Evolutionary conservation across 2,888 invertebrate genomes (phyloP), one percentile per base, ranked within the genome.

Genomic region (Lymantria dispar): DNA sequence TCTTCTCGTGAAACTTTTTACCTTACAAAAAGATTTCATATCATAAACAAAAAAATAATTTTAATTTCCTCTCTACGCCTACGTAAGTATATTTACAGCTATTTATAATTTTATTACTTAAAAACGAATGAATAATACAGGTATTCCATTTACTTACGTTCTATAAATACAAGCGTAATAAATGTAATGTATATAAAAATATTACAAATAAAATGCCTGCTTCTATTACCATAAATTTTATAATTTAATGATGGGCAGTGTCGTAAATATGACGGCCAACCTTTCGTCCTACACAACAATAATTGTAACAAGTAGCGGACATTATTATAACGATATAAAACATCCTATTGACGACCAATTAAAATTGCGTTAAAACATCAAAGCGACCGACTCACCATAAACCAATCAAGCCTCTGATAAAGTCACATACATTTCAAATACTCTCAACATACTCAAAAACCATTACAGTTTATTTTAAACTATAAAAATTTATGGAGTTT

Each of bases 401-500:
- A 70, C 74, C 71, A 74, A 77, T 67, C 68, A 72, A 72, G 60
- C 52, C 50, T 54, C 74, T 75, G 80, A 81, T 83, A 81, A 80
- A 78, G 76, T 72, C 73, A 76, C 79, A 62, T 59, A 72, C 72
- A 72, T 72, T 76, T 78, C 72, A 68, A 66, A 64, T 68, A 79
- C 83, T 63, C 58, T 81, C 82, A 79, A 82, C 78, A 68, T 64
- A 61, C 54, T 51, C 68, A 52, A 22, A n/a, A n/a, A 54, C 60
- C 78, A 83, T 79, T 80, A 84, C 76, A 76, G 75, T 79, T 74
- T 79, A 76, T 77, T 76, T 70, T 61, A 60, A 70, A 72, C 78
- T 74, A 78, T 85, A 85, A 86, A 86, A 80, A 76, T 76, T 81
- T 81, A 86, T 80, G 68, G 80, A 74, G 75, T 79, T 80, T 84